Base-by-base conservation (phyloP, 2,888 invertebrate species). In the Lydus trimaculatus region DNA sequence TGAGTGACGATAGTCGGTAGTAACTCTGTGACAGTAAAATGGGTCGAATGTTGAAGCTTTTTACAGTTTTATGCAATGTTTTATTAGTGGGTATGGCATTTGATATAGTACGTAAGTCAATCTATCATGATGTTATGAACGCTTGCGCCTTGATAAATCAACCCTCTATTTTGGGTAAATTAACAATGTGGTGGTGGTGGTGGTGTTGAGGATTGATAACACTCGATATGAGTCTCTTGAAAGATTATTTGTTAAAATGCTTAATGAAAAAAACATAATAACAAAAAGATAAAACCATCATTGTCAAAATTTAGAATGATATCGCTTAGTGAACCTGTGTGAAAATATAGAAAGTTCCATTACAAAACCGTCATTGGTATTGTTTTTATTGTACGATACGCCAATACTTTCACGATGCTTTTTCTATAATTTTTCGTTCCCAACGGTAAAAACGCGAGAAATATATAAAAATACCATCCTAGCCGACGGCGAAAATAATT, bases 61-160 rank as follows among this genome's bases (percentile, higher is more conserved):
- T 80, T 78, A 74, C 75, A 74, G 74, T 80, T 79, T 78, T 77
- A 76, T 75, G 75, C 77, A 75, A 74, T 77, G 75, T 75, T 72
- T 75, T 78, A 71, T 74, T 75, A 72, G 73, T 67, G 74, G 73
- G 72, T 73, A 73, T 75, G 74, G 73, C 74, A 61, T 64, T 76
- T 75, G 75, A 77, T 78, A 76, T 76, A 75, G 80, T 80, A 79
- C 76, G 79, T 80, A 77, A 79, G 80, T 80, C 78, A 78, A 78
- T 79, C 77, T 75, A 78, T 78, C 78, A 78, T 71, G 64, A 66
- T 43, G 74, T 77, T 76, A 77, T 77, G 75, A 76, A 75, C 75
- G 74, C 73, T 73, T 74, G 70, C 68, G 74, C 72, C 67, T 72
- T 71, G 65, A 65, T 66, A 62, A 43, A 60, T 25, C 58, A 33